phyloP scores from a whole-genome alignment of 2,113 vertebrate genomes.

The Phoxinus phoxinus region DNA sequence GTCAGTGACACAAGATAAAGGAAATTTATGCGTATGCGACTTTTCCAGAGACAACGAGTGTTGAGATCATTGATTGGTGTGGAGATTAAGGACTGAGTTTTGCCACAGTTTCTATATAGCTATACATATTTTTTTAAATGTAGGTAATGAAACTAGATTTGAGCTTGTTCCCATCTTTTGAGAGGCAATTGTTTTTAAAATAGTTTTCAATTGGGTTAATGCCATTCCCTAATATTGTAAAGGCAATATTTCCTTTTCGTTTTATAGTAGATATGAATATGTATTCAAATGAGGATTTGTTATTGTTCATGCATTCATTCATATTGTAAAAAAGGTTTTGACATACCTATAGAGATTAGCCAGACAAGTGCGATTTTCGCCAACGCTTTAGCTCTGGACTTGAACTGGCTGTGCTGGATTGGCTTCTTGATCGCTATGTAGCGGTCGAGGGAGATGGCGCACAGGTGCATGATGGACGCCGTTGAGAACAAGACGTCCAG shows the following conservation, averaged over 20 bases:
- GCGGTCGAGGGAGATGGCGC: conserved; percentile 96
- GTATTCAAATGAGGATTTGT: too few species aligned
- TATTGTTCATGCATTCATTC: too few species aligned
- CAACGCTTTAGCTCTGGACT: conserved; percentile 90
- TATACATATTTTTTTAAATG: neutral
- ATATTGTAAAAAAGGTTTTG: neutral
- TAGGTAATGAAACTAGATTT: neutral
- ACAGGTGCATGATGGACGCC: conserved; percentile 97
- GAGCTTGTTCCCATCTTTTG: neutral
- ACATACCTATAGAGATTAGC: conserved; percentile 94
- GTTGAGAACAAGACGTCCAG: conserved; percentile 98
- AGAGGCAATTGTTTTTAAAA: neutral
- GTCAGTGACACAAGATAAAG: neutral
- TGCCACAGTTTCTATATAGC: neutral
- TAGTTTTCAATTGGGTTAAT: too few species aligned
- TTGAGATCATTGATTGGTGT: conserved; percentile 16
- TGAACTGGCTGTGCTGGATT: conserved; percentile 95
- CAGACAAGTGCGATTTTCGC: conserved; percentile 94
- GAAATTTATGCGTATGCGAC: neutral
- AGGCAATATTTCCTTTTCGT: neutral
- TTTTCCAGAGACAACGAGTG: neutral
- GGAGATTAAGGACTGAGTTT: neutral
- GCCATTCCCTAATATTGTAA: neutral
- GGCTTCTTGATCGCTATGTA: conserved; percentile 98
- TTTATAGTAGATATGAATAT: too few species aligned